phyloP scores from a whole-genome alignment of 2,888 invertebrate genomes.

The Thera obeliscata region DNA sequence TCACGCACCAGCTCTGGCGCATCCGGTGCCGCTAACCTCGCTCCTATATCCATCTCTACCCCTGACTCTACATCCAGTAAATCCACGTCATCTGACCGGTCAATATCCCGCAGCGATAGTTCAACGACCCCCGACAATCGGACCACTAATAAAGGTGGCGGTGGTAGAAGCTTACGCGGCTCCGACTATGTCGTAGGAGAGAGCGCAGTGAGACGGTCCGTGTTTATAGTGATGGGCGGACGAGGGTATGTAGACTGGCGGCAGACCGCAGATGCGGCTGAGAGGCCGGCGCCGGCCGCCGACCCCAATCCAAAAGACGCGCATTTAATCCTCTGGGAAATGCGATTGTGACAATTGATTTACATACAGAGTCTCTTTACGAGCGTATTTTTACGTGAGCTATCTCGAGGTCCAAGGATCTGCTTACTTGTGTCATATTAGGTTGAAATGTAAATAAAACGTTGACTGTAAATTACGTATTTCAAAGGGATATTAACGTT shows the following conservation, averaged over 20 bases:
- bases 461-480: slow-evolving; percentile 57
- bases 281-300: slow-evolving; percentile 81
- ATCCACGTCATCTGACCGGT: slow-evolving; percentile 72
- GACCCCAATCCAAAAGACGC: slow-evolving; percentile 93
- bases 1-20: slow-evolving; percentile 91
- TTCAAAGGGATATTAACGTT: slow-evolving; percentile 49
- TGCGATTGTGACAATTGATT: slow-evolving; percentile 69
- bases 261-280: slow-evolving; percentile 87
- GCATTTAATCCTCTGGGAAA: slow-evolving; percentile 95
- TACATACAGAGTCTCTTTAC: slow-evolving; percentile 20
- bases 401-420: slow-evolving; percentile 37
- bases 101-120: slow-evolving; percentile 67
- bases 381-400: slow-evolving; percentile 43
- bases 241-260: slow-evolving; percentile 95
- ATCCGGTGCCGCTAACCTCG: slow-evolving; percentile 85
- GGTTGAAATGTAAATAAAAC: slow-evolving; percentile 55
- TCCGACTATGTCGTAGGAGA: slow-evolving; percentile 73
- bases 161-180: slow-evolving; percentile 71
- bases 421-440: slow-evolving; percentile 67
- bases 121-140: slow-evolving; percentile 54
- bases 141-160: slow-evolving; percentile 59
- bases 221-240: slow-evolving; percentile 94
- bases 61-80: slow-evolving; percentile 74
- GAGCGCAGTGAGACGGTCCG: slow-evolving; percentile 87
- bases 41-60: slow-evolving; percentile 80